Base-by-base conservation (phyloP, 1,140 invertebrate species). In the Scaptomyza montana region DNA sequence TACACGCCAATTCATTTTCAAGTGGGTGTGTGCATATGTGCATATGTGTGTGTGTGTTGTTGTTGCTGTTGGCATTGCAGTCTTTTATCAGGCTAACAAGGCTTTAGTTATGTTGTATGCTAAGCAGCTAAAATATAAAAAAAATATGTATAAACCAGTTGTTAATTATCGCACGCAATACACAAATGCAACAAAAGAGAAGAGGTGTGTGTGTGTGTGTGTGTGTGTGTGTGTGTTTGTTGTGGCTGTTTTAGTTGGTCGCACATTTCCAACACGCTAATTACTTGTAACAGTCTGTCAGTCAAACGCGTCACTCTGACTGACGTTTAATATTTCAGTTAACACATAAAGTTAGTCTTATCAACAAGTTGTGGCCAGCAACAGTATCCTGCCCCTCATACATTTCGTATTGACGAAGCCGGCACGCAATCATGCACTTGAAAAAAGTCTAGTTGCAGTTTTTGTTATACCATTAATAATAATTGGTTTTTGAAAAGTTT, bases 161-260 rank as follows among this genome's bases (percentile, higher is more conserved):
- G 79, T 89, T 86, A 76, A 86, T 82, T 86, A 86, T 89, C 68
- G 78, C 82, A 86, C 82, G 82, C 84, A 86, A 86, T 69, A 62
- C 74, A 65, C 74, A 65, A 65, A 47, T 47, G 64, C 51, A 39
- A 71, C 43, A 45, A 64, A 72, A 66, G 66, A 49, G 30, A 30
- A 41, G 39, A n/a, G 39, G 12, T n/a, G 39, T 25, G 21, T 21
- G 21, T 21, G 21, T 21, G 21, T 21, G 21, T 60, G 56, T 28
- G 25, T 19, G 25, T 21, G 62, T 36, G 43, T 64, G 5, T 67
- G 10, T 55, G 51, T 55, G 46, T 47, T 55, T 41, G 57, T 54
- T 55, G 46, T 43, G 56, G 61, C 30, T 53, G 55, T 62, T 67
- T 56, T 53, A 62, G 65, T 57, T 56, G 39, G 59, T 16, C 65